Base-by-base conservation (phyloP, 2,888 invertebrate species). In the Geotrupes spiniger region DNA sequence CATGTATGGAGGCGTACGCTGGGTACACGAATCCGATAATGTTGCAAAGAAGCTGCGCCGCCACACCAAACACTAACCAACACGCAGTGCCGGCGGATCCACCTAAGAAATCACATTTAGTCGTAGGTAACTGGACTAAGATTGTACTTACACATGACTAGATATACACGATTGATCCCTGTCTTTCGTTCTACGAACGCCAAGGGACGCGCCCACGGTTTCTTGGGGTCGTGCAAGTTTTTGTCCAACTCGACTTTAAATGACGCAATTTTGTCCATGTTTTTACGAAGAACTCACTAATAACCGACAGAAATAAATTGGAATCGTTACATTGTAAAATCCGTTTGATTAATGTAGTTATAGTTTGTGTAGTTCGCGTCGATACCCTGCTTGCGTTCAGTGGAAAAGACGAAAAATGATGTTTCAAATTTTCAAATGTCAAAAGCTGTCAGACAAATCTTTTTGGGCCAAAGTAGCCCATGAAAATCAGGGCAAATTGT, bases 31-130 rank as follows among this genome's bases (percentile, higher is more conserved):
- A 97, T 17, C 96, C 98, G 68, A 98, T 89, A 41, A 84, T 75
- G 74, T 99, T 99, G 77, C 97, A 97, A 58, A 99, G 81, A 64
- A 99, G 79, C 74, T 96, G 92, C 57, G 94, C 95, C 41, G 94
- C 97, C 78, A 89, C 91, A 39, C 99, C 99, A 74, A 99, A 88
- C 63, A 97, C 85, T 75, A 99, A 79, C 78, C 97, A 99, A 56
- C 98, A 72, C 49, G 86, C 91, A 64, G 91, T 76, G 61, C 93
- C 73, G 49, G 78, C 85, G 59, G 86, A 79, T 52, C 84, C 74
- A 68, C 89, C 96, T 96, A 77, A 70, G 65, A 51, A 25, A 28
- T 2, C 25, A 10, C 12, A 6, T 33, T 33, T 33, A 12, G 9
- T 10, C 5, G 4, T 3, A 3, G 33, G 33, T 10, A 12, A 33